These are phyloP conservation scores for Mixornis gularis DNA, from an alignment of 2,113 vertebrate species.

Conservation along the genomic window DNA sequence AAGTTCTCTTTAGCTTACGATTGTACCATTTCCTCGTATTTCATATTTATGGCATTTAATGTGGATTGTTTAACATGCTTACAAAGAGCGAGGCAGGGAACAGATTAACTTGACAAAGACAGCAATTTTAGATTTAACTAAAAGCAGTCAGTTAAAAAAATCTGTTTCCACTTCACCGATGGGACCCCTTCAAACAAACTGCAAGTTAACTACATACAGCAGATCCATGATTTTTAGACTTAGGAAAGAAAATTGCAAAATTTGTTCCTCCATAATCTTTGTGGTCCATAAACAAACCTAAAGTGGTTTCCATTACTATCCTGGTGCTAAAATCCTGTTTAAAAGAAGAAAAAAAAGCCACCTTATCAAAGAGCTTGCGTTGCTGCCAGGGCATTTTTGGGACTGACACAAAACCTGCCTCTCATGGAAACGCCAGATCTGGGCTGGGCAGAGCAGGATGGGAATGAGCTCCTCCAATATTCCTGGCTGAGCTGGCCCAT, in stretches of 20 bases:
- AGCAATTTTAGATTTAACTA: slow-evolving; percentile 68
- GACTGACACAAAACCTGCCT: neutral
- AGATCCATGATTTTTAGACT: slow-evolving; percentile 68
- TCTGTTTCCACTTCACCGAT: slow-evolving; percentile 64
- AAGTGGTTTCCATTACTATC: slow-evolving; percentile 60
- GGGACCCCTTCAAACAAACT: slow-evolving; percentile 58
- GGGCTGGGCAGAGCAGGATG: neutral
- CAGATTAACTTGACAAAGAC: slow-evolving; percentile 69
- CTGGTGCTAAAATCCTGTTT: slow-evolving; percentile 47
- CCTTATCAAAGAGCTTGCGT: neutral
- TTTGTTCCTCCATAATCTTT: slow-evolving; percentile 62
- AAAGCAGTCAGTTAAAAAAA: slow-evolving; percentile 67
- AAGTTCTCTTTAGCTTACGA: slow-evolving; percentile 76
- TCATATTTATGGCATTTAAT: slow-evolving; percentile 79
- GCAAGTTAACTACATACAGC: slow-evolving; percentile 60
- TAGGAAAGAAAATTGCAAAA: slow-evolving; percentile 52
- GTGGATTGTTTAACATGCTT: slow-evolving; percentile 92
- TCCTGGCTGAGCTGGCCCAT: neutral
- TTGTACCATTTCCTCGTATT: slow-evolving; percentile 85
- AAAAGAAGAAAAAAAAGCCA: slow-evolving; percentile 31
- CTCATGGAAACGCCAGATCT: neutral
- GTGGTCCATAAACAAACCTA: slow-evolving; percentile 64
- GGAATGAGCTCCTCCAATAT: neutral
- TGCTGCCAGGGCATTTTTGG: neutral
- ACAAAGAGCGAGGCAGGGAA: slow-evolving; percentile 84